Evolutionary conservation across 2,888 invertebrate species (phyloP).

Genomic region (Melitaea athalia): DNA sequence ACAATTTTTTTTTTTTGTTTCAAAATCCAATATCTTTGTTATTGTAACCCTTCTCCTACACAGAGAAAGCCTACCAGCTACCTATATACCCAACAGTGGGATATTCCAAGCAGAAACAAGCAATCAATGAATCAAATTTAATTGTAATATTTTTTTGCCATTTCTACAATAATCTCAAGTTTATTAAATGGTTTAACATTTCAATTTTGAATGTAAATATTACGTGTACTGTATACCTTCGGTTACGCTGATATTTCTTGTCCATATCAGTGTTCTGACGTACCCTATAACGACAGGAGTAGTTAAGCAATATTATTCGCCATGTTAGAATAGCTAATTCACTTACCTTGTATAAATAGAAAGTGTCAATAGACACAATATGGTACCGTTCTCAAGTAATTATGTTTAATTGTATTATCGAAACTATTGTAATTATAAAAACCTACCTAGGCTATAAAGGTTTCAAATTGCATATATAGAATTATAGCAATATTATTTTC

Average conservation of each 20-base stretch:
- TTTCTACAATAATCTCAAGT: slow-evolving; percentile 8
- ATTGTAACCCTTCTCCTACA: too few species aligned
- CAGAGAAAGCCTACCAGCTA: too few species aligned
- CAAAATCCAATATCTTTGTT: not conserved
- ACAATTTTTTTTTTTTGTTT: not conserved
- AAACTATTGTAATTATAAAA: slow-evolving; percentile 7
- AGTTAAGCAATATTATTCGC: slow-evolving; percentile 20
- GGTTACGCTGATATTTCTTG: slow-evolving; percentile 12
- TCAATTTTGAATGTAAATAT: slow-evolving; percentile 22
- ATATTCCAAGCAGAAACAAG: too few species aligned
- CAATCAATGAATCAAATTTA: not conserved
- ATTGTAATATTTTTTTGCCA: not conserved
- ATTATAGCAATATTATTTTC: slow-evolving; percentile 19
- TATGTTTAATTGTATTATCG: slow-evolving; percentile 17
- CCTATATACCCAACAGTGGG: too few species aligned
- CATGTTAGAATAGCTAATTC: slow-evolving; percentile 18
- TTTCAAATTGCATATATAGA: slow-evolving; percentile 3
- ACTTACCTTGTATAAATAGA: slow-evolving; percentile 17
- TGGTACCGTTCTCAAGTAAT: slow-evolving; percentile 20
- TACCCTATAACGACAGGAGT: slow-evolving; percentile 8
- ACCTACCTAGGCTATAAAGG: slow-evolving; percentile 12
- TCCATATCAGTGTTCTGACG: slow-evolving; percentile 13
- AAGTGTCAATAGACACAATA: slow-evolving; percentile 17
- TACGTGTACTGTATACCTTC: slow-evolving; percentile 1
- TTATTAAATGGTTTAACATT: slow-evolving; percentile 4